These are phyloP conservation scores for Siniperca undulata DNA, from an alignment of 2,797 vertebrate species.

Conservation along the genomic window DNA sequence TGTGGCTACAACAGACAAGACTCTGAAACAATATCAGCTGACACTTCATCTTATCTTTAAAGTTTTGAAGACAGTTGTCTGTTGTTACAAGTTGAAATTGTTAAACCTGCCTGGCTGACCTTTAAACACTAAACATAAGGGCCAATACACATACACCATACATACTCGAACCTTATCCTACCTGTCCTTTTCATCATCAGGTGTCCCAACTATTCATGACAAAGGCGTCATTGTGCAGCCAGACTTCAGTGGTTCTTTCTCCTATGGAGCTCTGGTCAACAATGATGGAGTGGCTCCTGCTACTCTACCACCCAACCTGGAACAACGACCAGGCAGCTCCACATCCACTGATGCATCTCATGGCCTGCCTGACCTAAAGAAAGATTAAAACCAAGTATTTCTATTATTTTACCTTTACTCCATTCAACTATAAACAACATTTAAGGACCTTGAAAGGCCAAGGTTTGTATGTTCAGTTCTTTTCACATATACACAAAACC, in stretches of 20 bases:
- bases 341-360: slow-evolving; percentile 72
- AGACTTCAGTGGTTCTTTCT: slow-evolving; percentile 92
- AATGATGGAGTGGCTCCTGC: slow-evolving; percentile 89
- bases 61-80: not conserved
- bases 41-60: not conserved
- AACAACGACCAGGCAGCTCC: slow-evolving; percentile 75
- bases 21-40: not conserved
- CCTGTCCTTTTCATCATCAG: slow-evolving; percentile 74
- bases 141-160: not conserved
- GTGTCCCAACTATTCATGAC: slow-evolving; percentile 92
- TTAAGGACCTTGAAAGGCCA: slow-evolving; percentile 39
- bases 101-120: not conserved
- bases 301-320: slow-evolving; percentile 83
- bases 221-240: slow-evolving; percentile 90
- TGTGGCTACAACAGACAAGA: not conserved
- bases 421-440: not conserved
- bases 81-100: not conserved
- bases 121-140: not conserved
- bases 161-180: not conserved
- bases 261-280: slow-evolving; percentile 94
- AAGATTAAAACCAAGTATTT: slow-evolving; percentile 82
- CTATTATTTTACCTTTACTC: not conserved
- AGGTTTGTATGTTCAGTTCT: not conserved
- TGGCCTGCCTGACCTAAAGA: slow-evolving; percentile 84
- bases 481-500: slow-evolving; percentile 3